Evolutionary conservation across 2,797 vertebrate species (phyloP).

Genomic region (Nyctalus aviator): DNA sequence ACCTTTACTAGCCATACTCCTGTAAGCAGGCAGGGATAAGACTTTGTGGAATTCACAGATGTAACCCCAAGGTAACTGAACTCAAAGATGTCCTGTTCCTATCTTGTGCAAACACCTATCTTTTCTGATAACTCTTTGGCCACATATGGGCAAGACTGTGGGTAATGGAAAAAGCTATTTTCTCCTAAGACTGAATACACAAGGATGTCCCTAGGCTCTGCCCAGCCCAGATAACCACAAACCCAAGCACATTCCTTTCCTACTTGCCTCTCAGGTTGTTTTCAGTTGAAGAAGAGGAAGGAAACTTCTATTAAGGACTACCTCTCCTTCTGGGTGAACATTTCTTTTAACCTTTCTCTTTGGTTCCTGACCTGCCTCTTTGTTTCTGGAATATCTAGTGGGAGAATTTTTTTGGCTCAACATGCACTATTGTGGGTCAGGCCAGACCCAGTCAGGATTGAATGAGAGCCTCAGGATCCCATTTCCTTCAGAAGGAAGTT

Average conservation of each 20-base stretch:
- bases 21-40: neutral
- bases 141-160: neutral
- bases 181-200: neutral
- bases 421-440: neutral
- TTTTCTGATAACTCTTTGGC: neutral
- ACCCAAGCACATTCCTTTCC: neutral
- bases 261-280: neutral
- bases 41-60: neutral
- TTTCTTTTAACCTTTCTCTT: slow-evolving; percentile 20
- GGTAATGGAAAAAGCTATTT: neutral
- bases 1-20: neutral
- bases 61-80: neutral
- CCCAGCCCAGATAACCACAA: neutral
- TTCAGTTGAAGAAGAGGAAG: neutral
- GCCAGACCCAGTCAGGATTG: neutral
- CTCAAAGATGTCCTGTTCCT: neutral
- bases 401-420: neutral
- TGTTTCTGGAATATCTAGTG: neutral
- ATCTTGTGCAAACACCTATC: neutral
- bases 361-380: neutral
- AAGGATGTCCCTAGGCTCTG: neutral
- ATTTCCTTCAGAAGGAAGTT: neutral
- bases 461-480: neutral
- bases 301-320: neutral
- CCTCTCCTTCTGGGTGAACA: neutral